Base-by-base conservation (phyloP, 2,888 invertebrate species). In the Thereva unica region DNA sequence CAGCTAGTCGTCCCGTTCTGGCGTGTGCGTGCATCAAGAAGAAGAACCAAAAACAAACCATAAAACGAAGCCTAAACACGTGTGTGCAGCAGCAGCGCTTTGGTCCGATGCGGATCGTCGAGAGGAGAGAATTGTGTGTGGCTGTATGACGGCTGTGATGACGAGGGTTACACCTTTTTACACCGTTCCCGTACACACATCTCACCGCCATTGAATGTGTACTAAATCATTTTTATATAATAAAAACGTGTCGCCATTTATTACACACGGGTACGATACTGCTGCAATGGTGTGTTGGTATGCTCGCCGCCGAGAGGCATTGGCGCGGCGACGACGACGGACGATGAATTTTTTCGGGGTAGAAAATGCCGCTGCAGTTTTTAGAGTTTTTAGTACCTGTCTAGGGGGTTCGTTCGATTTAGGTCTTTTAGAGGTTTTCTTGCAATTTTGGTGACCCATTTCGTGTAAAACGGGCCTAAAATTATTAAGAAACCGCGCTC, bases 161-260 rank as follows among this genome's bases (percentile, higher is more conserved):
- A 49, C 45, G 40, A 44, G 56, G 56, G 56, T 37, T 59, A 59
- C 57, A 59, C 57, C 61, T 50, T 61, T 61, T 61, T 61, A 61
- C 61, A 61, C 61, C 50, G 49, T 50, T 61, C n/a, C n/a, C 49
- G 50, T 37, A 61, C 50, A 50, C 23, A 23, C 23, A 23, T 38
- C 49, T 61, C 61, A 61, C 37, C 50, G 61, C 38, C 50, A 61
- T 49, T 61, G 61, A 37, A n/a, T 53, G 64, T 64, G 53, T 64
- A 44, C 52, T 64, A 64, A 64, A 64, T 64, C 64, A 64, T 64
- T 64, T 64, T 64, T 64, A 64, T 64, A 64, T 53, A 64, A 64
- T 64, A 64, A 64, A 63, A 64, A 64, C 53, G 34, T 42, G 52
- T 50, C 12, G 41, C 63, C 63, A 63, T 63, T 64, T 64, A 44